Evolutionary conservation across 2,113 vertebrate genomes (phyloP).

Genomic region (Odocoileus hemionus): DNA sequence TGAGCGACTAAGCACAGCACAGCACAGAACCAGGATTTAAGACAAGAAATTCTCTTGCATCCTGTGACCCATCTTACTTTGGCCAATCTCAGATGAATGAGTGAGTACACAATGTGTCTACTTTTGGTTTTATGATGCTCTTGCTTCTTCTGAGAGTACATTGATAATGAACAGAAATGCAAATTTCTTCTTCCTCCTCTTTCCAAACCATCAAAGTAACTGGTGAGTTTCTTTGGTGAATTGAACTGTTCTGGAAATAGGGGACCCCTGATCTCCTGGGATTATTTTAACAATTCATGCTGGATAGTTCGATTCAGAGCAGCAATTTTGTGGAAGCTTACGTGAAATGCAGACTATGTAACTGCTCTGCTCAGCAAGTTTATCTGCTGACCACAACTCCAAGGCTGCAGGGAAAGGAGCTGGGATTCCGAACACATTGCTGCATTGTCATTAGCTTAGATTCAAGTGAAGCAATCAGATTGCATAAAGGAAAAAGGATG

Average conservation of each 20-base stretch:
- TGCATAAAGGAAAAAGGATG: neutral
- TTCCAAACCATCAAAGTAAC: conserved; percentile 8
- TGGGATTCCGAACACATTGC: neutral
- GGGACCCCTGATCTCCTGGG: neutral
- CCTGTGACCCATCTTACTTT: neutral
- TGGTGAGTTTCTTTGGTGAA: neutral
- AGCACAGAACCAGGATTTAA: neutral
- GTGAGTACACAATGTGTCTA: neutral
- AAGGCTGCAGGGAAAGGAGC: neutral
- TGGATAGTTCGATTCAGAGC: neutral
- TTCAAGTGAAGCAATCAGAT: neutral
- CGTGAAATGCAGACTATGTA: neutral
- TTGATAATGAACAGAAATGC: neutral
- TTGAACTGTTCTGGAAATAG: neutral
- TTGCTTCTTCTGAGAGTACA: neutral
- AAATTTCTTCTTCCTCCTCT: neutral
- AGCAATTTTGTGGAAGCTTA: neutral
- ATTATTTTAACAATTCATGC: neutral
- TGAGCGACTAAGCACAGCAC: neutral
- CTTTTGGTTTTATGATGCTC: neutral
- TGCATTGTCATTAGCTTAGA: neutral
- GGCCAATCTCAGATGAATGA: neutral
- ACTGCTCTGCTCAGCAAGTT: neutral
- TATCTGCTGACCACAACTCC: neutral
- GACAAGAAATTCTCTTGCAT: neutral